These are phyloP conservation scores for Gymnogyps californianus DNA, from an alignment of 2,113 vertebrate species.

Conservation along the genomic window DNA sequence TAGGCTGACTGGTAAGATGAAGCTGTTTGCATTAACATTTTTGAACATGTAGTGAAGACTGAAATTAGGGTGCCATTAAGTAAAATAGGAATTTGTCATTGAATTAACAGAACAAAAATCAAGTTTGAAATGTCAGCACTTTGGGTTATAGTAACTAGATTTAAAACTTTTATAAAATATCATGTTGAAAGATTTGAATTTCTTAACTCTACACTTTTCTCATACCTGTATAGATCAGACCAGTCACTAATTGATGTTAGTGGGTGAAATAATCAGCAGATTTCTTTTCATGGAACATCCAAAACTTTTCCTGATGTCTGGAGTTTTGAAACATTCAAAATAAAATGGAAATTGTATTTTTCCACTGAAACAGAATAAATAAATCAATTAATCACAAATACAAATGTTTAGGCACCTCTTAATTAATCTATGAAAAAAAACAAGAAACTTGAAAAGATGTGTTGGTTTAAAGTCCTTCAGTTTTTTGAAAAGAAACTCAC, in stretches of 20 bases:
- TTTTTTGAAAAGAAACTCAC: background rate
- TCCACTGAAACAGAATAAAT: background rate
- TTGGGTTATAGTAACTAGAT: background rate
- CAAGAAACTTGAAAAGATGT: background rate
- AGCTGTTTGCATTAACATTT: background rate
- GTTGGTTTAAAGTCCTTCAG: background rate
- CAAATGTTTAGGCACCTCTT: background rate
- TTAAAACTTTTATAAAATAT: background rate
- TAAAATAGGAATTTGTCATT: background rate
- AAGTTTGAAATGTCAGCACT: background rate
- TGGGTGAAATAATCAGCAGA: background rate
- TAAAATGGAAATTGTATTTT: background rate
- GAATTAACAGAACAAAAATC: background rate
- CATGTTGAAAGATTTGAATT: background rate
- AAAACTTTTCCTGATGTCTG: background rate
- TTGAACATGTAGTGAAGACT: background rate
- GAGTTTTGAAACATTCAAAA: background rate
- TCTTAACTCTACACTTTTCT: background rate
- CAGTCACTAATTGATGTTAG: background rate
- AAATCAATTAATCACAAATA: background rate
- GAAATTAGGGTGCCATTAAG: background rate
- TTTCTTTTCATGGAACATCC: background rate
- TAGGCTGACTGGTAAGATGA: background rate
- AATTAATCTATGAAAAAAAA: background rate
- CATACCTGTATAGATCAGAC: background rate